Conservation (phyloP, 2,797 vertebrate species). For the Sebastes iracundus region DNA sequence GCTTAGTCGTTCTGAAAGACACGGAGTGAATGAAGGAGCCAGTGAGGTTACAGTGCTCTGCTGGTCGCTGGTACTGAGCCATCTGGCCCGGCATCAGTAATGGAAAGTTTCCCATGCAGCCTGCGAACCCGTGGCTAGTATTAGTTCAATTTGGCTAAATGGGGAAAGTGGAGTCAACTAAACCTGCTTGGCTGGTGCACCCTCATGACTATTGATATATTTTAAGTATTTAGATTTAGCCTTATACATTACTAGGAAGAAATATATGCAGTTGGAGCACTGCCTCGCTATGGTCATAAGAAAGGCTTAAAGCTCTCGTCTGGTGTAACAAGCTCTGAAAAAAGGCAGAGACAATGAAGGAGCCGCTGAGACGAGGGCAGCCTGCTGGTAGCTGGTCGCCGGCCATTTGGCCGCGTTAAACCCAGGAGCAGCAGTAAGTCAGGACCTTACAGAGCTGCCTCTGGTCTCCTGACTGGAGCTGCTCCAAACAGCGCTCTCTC, state of each 20-base stretch:
- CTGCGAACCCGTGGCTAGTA: constrained; percentile 37
- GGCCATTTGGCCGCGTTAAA: constrained; percentile 46
- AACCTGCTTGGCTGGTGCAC: not conserved
- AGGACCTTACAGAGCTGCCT: constrained; percentile 45
- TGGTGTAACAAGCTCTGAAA: constrained; percentile 20
- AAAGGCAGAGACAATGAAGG: constrained; percentile 33
- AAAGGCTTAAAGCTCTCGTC: constrained; percentile 10
- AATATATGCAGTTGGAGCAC: not conserved
- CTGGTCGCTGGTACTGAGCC: constrained; percentile 60
- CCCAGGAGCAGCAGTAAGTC: constrained; percentile 55
- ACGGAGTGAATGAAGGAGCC: constrained; percentile 41
- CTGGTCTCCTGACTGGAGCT: constrained; percentile 61
- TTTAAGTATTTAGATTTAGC: not conserved
- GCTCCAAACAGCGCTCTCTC: constrained; percentile 43
- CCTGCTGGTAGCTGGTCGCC: constrained; percentile 51
- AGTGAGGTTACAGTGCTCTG: constrained; percentile 40
- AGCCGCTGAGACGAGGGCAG: constrained; percentile 39
- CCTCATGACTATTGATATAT: not conserved
- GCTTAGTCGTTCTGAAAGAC: constrained; percentile 35
- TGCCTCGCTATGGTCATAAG: not conserved
- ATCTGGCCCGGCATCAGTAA: constrained; percentile 56
- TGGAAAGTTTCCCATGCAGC: constrained; percentile 61
- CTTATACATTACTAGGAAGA: not conserved
- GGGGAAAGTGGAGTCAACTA: not conserved
- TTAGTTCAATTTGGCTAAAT: constrained; percentile 42